Evolutionary conservation across 2,888 invertebrate genomes (phyloP), one percentile per base, ranked within the genome.

Genomic region (Argyresthia goedartella): DNA sequence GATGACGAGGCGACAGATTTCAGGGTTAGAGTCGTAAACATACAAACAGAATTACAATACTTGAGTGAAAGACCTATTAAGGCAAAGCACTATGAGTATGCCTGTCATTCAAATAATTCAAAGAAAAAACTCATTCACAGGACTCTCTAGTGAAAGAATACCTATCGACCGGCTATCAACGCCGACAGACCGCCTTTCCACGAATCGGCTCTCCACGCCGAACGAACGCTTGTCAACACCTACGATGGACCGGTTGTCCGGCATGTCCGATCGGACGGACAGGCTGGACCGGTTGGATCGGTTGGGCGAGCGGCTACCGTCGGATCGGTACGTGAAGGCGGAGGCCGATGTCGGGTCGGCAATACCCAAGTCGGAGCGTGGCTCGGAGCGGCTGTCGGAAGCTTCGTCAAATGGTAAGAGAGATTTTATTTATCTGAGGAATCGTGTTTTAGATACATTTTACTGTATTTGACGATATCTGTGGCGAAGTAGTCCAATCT

Each of bases 281-380:
- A 63, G 77, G 49, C 25, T 75, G 53, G 75, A 72, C 52, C 76
- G 74, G 58, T 46, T 66, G 36, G 69, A 70, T 4, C 59, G 69
- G 46, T 55, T 66, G 48, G 55, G 65, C n/a, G 53, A 50, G n/a
- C 46, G 53, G 44, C n/a, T n/a, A 14, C 39, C 50, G 41, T 43
- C 43, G 42, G 53, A 53, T 13, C 58, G 69, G 16, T 82, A 70
- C 56, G 72, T 84, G 36, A 61, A 73, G 33, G 85, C 84, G 0
- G 85, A 86, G 57, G 85, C 85, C 8, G 85, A 85, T 43, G 82
- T 85, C 13, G 84, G 84, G 0, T 79, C 80, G 8, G 82, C 71
- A 0, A 52, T 75, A 25, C 8, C 35, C 36, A 80, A 80, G 56
- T 63, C 73, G 10, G 25, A 25, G 25, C 74, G 71, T 0, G 76